These are phyloP conservation scores for Pampus argenteus DNA, from an alignment of 2,797 vertebrate species.

Conservation along the genomic window DNA sequence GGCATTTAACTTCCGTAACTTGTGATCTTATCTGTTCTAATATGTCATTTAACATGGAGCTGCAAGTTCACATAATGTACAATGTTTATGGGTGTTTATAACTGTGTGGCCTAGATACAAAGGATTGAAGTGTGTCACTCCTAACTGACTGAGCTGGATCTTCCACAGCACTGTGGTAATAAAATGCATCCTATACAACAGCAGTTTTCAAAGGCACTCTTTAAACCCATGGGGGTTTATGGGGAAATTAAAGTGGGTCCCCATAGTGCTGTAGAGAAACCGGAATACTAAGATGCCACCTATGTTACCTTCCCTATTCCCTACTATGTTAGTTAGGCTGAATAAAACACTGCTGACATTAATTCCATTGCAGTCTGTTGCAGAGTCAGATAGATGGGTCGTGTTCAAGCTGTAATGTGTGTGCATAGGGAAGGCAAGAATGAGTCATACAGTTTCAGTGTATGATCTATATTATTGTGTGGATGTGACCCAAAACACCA, in stretches of 20 bases:
- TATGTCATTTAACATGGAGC: conserved; percentile 4
- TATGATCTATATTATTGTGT: conserved; percentile 19
- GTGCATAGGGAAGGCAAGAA: conserved; percentile 15
- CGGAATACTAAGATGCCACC: conserved; percentile 42
- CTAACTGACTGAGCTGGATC: conserved; percentile 48
- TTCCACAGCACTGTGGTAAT: conserved; percentile 53
- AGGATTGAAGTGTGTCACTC: conserved; percentile 56
- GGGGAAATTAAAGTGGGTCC: conserved; percentile 66
- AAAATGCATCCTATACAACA: conserved; percentile 64
- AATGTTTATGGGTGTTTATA: conserved; percentile 13
- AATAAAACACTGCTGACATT: conserved; percentile 44
- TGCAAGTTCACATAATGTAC: background rate
- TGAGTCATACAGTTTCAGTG: conserved; percentile 50
- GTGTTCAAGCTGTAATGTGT: conserved; percentile 28
- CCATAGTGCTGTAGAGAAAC: conserved; percentile 35
- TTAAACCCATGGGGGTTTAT: conserved; percentile 56
- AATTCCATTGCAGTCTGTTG: conserved; percentile 30
- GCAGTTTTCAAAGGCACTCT: conserved; percentile 65
- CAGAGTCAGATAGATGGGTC: conserved; percentile 20
- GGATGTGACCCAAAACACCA: conserved; percentile 38
- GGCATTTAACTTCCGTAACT: background rate
- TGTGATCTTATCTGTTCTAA: background rate
- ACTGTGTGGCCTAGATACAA: conserved; percentile 56
- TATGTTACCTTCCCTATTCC: conserved; percentile 35
- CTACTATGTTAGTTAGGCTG: conserved; percentile 23